phyloP scores from a whole-genome alignment of 2,797 vertebrate genomes.

The Coregonus ussuriensis region DNA sequence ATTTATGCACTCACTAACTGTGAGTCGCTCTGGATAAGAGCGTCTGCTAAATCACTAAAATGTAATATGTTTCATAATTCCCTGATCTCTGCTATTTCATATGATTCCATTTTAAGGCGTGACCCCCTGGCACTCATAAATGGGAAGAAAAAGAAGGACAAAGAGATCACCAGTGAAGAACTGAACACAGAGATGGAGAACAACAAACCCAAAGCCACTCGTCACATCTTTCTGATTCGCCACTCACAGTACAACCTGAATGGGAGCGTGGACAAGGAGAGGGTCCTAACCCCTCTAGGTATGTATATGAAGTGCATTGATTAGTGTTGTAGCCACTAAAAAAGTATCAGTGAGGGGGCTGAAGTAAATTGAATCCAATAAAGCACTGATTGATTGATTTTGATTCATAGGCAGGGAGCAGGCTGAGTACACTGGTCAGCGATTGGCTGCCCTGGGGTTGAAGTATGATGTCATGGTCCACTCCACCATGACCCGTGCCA shows the following conservation, averaged over 20 bases:
- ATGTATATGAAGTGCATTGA: neutral
- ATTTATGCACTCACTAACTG: no score
- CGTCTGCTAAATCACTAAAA: no score
- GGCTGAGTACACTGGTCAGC: slow-evolving; percentile 81
- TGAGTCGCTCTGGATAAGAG: no score
- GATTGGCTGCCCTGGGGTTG: slow-evolving; percentile 80
- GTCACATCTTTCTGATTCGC: slow-evolving; percentile 85
- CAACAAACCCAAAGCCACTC: slow-evolving; percentile 81
- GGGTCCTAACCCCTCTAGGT: slow-evolving; percentile 80
- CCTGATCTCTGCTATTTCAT: neutral
- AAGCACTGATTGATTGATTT: neutral
- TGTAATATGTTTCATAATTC: neutral
- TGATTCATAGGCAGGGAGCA: slow-evolving; percentile 78
- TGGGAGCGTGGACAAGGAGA: slow-evolving; percentile 77
- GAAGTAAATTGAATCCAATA: neutral
- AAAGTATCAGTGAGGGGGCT: neutral
- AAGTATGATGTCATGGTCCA: slow-evolving; percentile 84
- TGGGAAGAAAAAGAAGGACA: slow-evolving; percentile 65
- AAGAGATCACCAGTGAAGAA: slow-evolving; percentile 73
- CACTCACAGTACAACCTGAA: slow-evolving; percentile 85
- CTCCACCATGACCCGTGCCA: slow-evolving; percentile 87
- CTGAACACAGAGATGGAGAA: slow-evolving; percentile 68
- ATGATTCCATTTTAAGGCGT: slow-evolving; percentile 64
- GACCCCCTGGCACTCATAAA: slow-evolving; percentile 78
- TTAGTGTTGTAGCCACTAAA: neutral